Percentiles rank a stretch among this genome's conserved stretches.
phyloP scores from a whole-genome alignment of 2,888 invertebrate species.

The Cosmia trapezina region DNA sequence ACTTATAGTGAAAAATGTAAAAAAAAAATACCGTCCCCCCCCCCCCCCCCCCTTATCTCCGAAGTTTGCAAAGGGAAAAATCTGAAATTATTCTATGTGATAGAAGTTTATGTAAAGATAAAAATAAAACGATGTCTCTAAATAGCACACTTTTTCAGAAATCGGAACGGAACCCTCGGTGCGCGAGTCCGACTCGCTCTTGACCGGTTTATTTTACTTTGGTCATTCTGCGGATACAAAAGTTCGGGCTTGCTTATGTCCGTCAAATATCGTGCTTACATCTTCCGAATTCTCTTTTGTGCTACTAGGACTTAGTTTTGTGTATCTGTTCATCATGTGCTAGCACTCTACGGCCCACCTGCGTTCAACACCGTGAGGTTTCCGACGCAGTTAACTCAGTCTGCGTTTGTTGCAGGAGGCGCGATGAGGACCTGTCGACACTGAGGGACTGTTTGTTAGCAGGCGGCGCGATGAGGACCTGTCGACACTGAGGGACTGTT shows the following conservation, averaged over 20 bases:
- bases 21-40: no score
- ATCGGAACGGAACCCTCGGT: no score
- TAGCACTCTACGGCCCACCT: conserved; percentile 36
- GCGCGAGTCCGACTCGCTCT: no score
- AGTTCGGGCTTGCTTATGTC: background rate
- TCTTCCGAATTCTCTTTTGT: background rate
- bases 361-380: conserved; percentile 22
- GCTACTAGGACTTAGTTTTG: background rate
- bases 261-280: background rate
- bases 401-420: conserved; percentile 21
- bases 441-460: conserved; percentile 14
- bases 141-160: no score
- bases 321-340: background rate
- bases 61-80: no score
- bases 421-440: conserved; percentile 21
- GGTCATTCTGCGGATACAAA: background rate
- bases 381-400: conserved; percentile 46
- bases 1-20: no score
- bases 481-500: conserved; percentile 22
- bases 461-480: conserved; percentile 7
- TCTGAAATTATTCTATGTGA: no score
- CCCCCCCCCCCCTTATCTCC: no score
- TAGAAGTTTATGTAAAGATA: no score
- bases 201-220: no score
- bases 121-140: no score